Percentiles rank a stretch among this genome's conserved stretches.
phyloP scores from a whole-genome alignment of 2,797 vertebrate species.

The Alectoris magna region DNA sequence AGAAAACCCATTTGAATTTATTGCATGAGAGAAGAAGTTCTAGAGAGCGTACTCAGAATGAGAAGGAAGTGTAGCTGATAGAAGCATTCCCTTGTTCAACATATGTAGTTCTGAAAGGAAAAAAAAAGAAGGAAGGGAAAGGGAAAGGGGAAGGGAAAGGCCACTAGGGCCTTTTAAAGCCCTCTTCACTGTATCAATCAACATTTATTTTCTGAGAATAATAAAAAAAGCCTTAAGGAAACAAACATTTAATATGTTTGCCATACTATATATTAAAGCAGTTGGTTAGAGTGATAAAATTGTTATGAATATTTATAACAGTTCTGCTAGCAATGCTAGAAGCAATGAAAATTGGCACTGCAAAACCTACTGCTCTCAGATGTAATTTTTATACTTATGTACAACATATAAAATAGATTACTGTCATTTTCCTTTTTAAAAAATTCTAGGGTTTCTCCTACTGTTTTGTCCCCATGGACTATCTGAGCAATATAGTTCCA shows the following conservation, averaged over 20 bases:
- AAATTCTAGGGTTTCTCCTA: not conserved
- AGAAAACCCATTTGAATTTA: not conserved
- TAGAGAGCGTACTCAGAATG: not conserved
- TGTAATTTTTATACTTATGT: not conserved
- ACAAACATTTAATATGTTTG: slow-evolving; percentile 38
- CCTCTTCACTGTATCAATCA: not conserved
- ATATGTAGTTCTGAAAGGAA: not conserved
- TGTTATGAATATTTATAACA: slow-evolving; percentile 62
- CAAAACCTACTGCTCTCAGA: slow-evolving; percentile 34
- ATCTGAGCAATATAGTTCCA: not conserved
- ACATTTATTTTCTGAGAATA: not conserved
- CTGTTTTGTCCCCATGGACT: not conserved
- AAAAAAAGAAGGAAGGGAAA: too few relatives aligned
- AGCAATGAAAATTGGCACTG: slow-evolving; percentile 13
- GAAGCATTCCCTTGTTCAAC: not conserved
- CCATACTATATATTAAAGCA: slow-evolving; percentile 26
- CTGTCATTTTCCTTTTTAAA: not conserved
- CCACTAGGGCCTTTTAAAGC: not conserved
- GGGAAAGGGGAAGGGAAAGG: not conserved
- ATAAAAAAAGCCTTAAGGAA: not conserved
- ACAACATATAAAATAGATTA: slow-evolving; percentile 15
- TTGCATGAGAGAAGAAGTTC: not conserved
- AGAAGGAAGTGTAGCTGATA: not conserved
- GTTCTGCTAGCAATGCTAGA: not conserved
- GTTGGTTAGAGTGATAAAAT: slow-evolving; percentile 39